Base-by-base conservation (phyloP, 2,797 vertebrate species). In the Valencia hispanica region DNA sequence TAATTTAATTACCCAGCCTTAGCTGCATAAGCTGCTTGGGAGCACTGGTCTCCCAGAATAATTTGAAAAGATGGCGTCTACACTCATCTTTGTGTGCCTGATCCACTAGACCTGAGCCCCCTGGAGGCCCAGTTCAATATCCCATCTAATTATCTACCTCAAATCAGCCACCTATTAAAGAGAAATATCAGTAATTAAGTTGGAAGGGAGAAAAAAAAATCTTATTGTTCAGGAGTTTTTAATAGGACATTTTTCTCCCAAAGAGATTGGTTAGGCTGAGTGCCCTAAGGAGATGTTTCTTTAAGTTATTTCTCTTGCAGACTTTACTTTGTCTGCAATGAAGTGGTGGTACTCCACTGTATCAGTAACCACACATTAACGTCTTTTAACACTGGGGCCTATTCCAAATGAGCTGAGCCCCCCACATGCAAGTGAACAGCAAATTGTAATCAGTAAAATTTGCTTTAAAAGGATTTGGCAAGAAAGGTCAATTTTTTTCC, bases 1-100 rank as follows among this genome's bases (percentile, higher is more conserved):
- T 97, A 97, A 98, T 98, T 98, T 98, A 97, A 99, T 98, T 99
- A 99, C 96, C 96, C 95, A 94, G 96, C 96, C 96, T 97, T 96
- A 96, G 96, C 95, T 96, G 96, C 96, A 96, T 97, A 98, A 98
- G 96, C 97, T 97, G 96, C 96, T 94, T 94, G 94, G 97, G 97
- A 97, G 96, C 96, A 94, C 96, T 95, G 94, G 94, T 95, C 96
- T 96, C 96, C 95, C 95, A 95, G 96, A 97, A 98, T 98, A 97
- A 98, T 98, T 98, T 97, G 96, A 97, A 97, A 97, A 97, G 96
- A 98, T 96, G 97, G 96, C 95, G 95, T 95, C 95, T 96, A 95
- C 94, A 95, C 96, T 96, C 96, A 95, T 93, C 91, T 93, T 84
- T 76, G 53, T 94, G 94, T 92, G 95, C 85, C 87, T 89, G 91